Evolutionary conservation across 2,113 vertebrate species (phyloP).

Genomic region (Pseudois nayaur): DNA sequence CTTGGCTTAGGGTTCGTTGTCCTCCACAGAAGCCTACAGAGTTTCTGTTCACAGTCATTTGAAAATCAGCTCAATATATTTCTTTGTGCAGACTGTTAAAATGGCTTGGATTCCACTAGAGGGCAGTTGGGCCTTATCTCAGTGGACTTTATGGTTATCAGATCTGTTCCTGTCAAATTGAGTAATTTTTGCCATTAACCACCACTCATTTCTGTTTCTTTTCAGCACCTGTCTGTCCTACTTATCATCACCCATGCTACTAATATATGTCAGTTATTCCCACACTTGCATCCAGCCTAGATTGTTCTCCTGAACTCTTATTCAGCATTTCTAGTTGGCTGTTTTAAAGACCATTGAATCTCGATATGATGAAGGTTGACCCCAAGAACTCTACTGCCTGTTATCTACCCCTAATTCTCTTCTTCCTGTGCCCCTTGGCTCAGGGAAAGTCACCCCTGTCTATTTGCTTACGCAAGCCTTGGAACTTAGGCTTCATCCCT

Average conservation of each 20-base stretch:
- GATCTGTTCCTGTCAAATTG: background rate
- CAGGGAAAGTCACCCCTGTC: background rate
- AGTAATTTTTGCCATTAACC: background rate
- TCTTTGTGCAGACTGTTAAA: background rate
- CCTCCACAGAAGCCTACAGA: background rate
- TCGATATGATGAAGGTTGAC: background rate
- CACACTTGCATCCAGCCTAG: background rate
- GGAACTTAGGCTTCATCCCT: background rate
- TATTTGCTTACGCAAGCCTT: background rate
- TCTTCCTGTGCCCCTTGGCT: background rate
- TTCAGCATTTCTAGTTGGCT: background rate
- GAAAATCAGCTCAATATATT: background rate
- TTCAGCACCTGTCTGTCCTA: background rate
- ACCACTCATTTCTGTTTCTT: background rate
- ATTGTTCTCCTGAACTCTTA: background rate
- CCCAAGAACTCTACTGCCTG: background rate
- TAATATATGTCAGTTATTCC: background rate
- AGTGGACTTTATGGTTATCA: constrained; percentile 22
- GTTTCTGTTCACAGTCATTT: background rate
- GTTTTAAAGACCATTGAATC: background rate
- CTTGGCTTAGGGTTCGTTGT: background rate
- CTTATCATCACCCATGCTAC: background rate
- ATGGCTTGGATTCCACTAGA: constrained; percentile 65
- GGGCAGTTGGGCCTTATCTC: constrained; percentile 64
- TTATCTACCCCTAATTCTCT: background rate